phyloP scores from a whole-genome alignment of 2,113 vertebrate genomes.

The Falco punctatus region DNA sequence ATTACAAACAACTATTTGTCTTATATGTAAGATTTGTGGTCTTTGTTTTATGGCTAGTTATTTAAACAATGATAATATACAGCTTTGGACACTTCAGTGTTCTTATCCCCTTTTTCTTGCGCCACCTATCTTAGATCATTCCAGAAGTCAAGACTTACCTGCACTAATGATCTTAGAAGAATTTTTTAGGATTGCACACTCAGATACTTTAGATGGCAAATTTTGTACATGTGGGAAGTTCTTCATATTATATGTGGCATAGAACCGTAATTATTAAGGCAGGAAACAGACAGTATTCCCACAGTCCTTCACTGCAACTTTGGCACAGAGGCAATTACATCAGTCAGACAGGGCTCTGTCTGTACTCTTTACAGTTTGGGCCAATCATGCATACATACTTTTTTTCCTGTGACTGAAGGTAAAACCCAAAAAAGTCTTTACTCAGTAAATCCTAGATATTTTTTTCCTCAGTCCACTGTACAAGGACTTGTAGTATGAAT shows the following conservation, averaged over 20 bases:
- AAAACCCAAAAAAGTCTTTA: background rate
- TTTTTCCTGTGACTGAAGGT: background rate
- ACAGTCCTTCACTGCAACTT: background rate
- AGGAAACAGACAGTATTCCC: background rate
- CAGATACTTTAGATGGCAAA: background rate
- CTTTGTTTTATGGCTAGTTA: background rate
- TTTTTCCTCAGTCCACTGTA: background rate
- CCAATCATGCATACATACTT: background rate
- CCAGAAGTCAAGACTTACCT: background rate
- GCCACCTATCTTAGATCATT: background rate
- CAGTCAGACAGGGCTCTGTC: background rate
- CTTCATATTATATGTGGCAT: background rate
- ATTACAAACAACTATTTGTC: background rate
- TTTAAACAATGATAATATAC: background rate
- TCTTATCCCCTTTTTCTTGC: background rate
- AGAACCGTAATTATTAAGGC: constrained; percentile 12
- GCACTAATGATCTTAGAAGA: background rate
- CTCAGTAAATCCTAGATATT: background rate
- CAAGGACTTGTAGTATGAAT: background rate
- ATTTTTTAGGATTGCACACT: background rate
- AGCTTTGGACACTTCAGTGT: background rate
- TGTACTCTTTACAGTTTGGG: background rate
- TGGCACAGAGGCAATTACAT: background rate
- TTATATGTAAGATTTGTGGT: background rate
- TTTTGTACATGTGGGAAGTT: background rate